Evolutionary conservation across 2,113 vertebrate genomes (phyloP).

Genomic region (Gymnocephalus cernua): DNA sequence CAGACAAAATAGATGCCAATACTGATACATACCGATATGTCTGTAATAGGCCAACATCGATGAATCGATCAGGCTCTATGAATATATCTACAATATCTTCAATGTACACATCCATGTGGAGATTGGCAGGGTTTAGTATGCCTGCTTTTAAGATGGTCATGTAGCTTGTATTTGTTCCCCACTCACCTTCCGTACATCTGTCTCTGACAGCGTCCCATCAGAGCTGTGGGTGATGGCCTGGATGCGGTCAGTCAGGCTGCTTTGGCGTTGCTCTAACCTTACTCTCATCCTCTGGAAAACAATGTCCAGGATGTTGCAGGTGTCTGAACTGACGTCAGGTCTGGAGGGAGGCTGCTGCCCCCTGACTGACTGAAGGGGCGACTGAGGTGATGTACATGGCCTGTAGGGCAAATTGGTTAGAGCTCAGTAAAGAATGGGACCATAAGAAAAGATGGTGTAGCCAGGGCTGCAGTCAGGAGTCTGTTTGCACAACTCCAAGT

Average conservation of each 20-base stretch:
- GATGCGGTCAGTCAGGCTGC: constrained; percentile 1
- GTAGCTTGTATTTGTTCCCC: not conserved
- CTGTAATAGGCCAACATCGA: too few species aligned
- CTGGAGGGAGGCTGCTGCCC: not conserved
- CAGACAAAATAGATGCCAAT: too few species aligned
- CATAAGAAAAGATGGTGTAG: not conserved
- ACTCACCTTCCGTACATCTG: constrained; percentile 23
- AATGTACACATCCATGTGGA: not conserved
- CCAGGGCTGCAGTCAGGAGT: not conserved
- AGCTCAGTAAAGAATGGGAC: not conserved
- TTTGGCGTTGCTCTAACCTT: constrained; percentile 9
- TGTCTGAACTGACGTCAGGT: not conserved
- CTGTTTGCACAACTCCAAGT: too few species aligned
- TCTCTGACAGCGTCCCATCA: constrained; percentile 7
- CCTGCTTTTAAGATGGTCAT: not conserved
- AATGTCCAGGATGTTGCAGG: constrained; percentile 7
- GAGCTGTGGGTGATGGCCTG: not conserved
- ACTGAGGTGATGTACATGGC: not conserved
- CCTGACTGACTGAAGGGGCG: not conserved
- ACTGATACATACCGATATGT: too few species aligned
- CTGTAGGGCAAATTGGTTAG: constrained; percentile 10
- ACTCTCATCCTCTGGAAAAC: constrained; percentile 21
- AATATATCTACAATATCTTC: not conserved
- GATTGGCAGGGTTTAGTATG: not conserved
- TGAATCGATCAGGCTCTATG: too few species aligned